These are phyloP conservation scores for Melanocharis versteri DNA, from an alignment of 2,113 vertebrate genomes.

Conservation along the genomic window DNA sequence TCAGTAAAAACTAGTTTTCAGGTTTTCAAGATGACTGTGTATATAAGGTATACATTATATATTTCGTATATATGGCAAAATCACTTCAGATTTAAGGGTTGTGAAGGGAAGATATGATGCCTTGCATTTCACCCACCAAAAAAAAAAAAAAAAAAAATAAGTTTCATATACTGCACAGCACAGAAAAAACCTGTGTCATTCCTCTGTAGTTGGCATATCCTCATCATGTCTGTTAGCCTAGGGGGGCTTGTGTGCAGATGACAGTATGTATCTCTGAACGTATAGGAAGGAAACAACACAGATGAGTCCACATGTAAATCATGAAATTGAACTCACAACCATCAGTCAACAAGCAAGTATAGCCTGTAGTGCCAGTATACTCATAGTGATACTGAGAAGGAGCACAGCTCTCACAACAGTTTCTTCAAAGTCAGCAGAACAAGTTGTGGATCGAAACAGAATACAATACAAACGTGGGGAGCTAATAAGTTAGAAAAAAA, in stretches of 20 bases:
- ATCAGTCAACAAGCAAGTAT: background rate
- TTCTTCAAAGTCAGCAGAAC: background rate
- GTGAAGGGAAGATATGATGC: background rate
- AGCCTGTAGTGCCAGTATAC: background rate
- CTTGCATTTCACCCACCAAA: background rate
- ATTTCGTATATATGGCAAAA: background rate
- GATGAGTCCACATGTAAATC: background rate
- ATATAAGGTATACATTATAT: too few species aligned
- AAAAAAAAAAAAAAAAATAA: background rate
- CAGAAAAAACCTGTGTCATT: background rate
- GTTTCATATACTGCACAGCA: background rate
- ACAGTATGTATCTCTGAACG: accelerated
- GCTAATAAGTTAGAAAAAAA: background rate
- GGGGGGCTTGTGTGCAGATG: background rate
- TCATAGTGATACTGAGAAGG: background rate
- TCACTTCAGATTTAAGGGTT: background rate
- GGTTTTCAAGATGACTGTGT: background rate
- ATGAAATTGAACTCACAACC: background rate
- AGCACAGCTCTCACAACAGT: background rate
- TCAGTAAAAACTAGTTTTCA: background rate
- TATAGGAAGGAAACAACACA: background rate
- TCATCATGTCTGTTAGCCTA: background rate
- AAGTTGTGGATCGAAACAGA: background rate
- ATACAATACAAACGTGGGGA: accelerated
- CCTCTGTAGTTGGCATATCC: background rate